phyloP scores from a whole-genome alignment of 2,888 invertebrate genomes.

The Drosophila nr. perissopoda region DNA sequence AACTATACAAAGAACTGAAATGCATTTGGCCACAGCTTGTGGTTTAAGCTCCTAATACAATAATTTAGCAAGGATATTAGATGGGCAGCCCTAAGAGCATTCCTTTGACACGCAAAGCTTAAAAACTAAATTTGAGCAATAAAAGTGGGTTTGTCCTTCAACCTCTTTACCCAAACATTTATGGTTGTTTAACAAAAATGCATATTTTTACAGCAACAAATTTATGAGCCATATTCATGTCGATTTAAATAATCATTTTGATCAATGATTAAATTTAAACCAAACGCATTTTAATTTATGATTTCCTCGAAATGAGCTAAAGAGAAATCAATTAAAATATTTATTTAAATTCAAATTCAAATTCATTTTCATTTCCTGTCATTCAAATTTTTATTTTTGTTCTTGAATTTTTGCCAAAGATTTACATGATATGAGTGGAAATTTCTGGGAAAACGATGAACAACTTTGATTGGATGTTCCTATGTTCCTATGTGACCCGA shows the following conservation, averaged over 20 bases:
- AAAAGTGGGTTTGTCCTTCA: not conserved
- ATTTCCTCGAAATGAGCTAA: not conserved
- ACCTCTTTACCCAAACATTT: not conserved
- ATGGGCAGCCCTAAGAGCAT: conserved; percentile 6
- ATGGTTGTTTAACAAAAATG: not conserved
- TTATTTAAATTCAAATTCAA: too few species aligned
- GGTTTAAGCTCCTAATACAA: conserved; percentile 30
- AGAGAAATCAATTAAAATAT: not conserved
- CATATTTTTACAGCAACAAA: not conserved
- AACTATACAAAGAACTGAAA: conserved; percentile 15
- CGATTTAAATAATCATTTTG: not conserved
- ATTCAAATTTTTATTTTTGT: too few species aligned
- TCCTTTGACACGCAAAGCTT: conserved; percentile 1
- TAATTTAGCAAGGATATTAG: conserved; percentile 22
- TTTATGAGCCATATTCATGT: not conserved
- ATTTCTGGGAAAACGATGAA: not conserved
- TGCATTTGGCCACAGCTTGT: conserved; percentile 43
- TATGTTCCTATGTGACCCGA: not conserved
- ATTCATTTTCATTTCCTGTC: not conserved
- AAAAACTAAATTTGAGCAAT: not conserved
- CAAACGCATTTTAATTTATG: not conserved
- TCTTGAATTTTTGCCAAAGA: too few species aligned
- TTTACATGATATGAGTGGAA: not conserved
- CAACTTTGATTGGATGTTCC: not conserved
- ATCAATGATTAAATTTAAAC: not conserved